phyloP scores from a whole-genome alignment of 2,113 vertebrate genomes.

The Chlamydotis undulata region DNA sequence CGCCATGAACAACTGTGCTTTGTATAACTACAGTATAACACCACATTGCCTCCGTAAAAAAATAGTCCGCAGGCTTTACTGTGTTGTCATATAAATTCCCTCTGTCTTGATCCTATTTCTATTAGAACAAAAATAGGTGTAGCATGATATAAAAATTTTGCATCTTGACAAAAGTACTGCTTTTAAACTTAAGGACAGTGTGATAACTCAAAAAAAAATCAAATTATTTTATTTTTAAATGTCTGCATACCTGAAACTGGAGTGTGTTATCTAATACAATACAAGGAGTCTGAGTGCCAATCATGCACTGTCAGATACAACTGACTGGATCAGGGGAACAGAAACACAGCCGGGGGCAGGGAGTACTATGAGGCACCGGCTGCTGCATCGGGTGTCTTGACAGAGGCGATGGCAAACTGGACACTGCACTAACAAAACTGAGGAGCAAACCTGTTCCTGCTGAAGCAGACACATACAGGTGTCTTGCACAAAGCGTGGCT shows the following conservation, averaged over 20 bases:
- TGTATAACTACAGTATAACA: neutral
- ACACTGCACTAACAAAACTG: neutral
- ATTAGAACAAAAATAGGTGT: neutral
- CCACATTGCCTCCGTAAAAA: neutral
- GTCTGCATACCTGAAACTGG: neutral
- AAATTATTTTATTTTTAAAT: neutral
- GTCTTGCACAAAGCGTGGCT: neutral
- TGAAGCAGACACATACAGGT: neutral
- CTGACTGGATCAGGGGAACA: neutral
- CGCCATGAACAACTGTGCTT: neutral
- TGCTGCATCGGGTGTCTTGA: rapidly evolving
- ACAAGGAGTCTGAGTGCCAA: neutral
- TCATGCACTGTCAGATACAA: neutral
- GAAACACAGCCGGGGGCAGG: neutral
- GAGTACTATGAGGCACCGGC: neutral
- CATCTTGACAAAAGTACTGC: neutral
- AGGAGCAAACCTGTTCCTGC: neutral
- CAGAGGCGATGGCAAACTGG: neutral
- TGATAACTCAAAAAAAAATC: neutral
- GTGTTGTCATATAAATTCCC: neutral
- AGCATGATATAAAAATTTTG: neutral
- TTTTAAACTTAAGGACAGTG: neutral
- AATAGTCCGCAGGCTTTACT: neutral
- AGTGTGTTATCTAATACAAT: neutral
- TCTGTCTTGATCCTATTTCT: neutral